Evolutionary conservation across 2,113 vertebrate species (phyloP), one percentile per base, ranked within the genome.

Genomic region (Atrichornis clamosus): DNA sequence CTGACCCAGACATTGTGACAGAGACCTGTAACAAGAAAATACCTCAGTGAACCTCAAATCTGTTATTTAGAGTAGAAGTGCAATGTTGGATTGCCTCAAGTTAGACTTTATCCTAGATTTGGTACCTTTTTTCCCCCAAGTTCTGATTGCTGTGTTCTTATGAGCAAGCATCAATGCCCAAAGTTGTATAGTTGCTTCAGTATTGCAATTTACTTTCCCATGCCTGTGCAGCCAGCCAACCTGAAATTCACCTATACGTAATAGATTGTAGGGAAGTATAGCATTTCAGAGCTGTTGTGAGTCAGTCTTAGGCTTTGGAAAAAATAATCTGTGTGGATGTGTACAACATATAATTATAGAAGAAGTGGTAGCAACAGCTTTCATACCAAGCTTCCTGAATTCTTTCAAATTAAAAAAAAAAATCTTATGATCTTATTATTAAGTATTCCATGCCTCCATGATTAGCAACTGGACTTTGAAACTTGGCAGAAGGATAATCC

Each of bases 181-280:
- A 35, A 42, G 49, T 64, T 33, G 17, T 56, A 46, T 21, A 59
- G 27, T 64, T 79, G 44, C 44, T 87, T 87, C 41, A 60, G 58
- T 73, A 23, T n/a, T 89, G 70, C 78, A 82, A 15, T 89, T 94
- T 75, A 52, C 44, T 81, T 96, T 81, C 78, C 84, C 92, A 86
- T 0, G 1, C 56, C 22, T 79, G 47, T 83, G 62, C 53, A 90
- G 67, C 49, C 63, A 91, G 67, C 15, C n/a, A 79, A 30, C 47
- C 41, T 84, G 77, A 84, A 92, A 91, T 67, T 84, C 58, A 60
- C 62, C 35, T 47, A 1, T 41, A 50, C 2, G 7, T 73, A 82
- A 90, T 60, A 67, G 81, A 37, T 35, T 46, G 49, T 44, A 89
- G 74, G 47, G 47, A 90, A 91, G 37, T 56, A 21, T 4, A 72